A percentile compares a stretch with the other conserved stretches of the same genome.
Evolutionary conservation across 2,113 vertebrate species (phyloP).

Genomic region (Hyperoodon ampullatus): DNA sequence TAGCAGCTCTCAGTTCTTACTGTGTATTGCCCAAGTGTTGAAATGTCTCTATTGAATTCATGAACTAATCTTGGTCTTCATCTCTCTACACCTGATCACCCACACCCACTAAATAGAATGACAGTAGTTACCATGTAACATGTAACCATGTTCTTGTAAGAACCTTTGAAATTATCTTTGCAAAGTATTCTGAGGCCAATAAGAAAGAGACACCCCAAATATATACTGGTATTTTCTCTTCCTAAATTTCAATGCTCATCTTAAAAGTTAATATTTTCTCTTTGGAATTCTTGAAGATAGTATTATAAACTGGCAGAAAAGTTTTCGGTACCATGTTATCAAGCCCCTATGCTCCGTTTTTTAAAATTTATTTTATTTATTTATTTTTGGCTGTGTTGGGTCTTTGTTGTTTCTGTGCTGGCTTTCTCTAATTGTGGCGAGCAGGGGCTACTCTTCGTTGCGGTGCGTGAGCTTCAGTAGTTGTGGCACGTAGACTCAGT

Average conservation of each 20-base stretch:
- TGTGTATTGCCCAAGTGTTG: background rate
- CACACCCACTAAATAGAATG: background rate
- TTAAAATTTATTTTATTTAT: too few species aligned
- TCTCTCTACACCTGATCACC: background rate
- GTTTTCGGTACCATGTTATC: conserved; percentile 4
- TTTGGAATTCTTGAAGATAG: background rate
- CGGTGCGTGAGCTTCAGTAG: too few species aligned
- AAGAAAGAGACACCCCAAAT: background rate
- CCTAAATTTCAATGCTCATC: background rate
- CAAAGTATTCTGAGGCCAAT: background rate
- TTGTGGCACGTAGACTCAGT: too few species aligned
- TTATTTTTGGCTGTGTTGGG: too few species aligned
- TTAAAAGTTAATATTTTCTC: conserved; percentile 3
- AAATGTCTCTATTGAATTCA: background rate
- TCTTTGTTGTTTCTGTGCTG: too few species aligned
- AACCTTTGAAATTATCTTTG: background rate
- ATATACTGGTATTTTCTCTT: background rate
- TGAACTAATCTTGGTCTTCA: background rate
- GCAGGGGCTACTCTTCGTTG: too few species aligned
- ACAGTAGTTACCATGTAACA: background rate
- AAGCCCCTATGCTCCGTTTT: background rate
- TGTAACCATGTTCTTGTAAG: background rate
- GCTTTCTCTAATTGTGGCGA: too few species aligned
- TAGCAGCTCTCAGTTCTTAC: background rate
- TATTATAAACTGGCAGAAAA: background rate